Base-by-base conservation (phyloP, 2,888 invertebrate genomes). In the Dasypogon diadema region DNA sequence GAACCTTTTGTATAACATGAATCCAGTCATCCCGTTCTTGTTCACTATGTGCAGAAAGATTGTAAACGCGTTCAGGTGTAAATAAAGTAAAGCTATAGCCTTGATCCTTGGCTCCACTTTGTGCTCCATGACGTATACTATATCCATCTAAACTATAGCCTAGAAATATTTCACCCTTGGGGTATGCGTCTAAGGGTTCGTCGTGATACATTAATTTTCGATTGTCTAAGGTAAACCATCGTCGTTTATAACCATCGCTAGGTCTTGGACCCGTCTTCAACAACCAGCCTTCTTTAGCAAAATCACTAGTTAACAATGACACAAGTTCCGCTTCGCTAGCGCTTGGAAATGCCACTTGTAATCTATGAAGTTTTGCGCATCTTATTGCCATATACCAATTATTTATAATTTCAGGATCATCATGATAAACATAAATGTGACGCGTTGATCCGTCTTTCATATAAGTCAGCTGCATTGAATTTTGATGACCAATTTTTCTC, bases 131-230 rank as follows among this genome's bases (percentile, higher is more conserved):
- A 80, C 91, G 89, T 37, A 95, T 90, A 77, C 90, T 89, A 84
- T 92, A 96, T 1, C 94, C 93, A 81, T 93, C 93, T 78, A 92
- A 77, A 74, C 76, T 79, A 76, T 88, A 84, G 83, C 96, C 95
- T 80, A 96, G 87, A 85, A 95, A 96, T 80, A 96, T 93, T 87
- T 96, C 96, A 63, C 96, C 96, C 86, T 95, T 96, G 0, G 96
- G 95, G 87, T 93, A 93, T 2, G 96, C 93, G 82, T 95, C 94
- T 84, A 96, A 86, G 1, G 93, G 92, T 82, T 95, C 94, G 82
- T 95, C 93, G 81, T 95, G 94, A 82, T 97, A 97, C 95, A 96
- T 96, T n/a, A 97, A 87, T 84, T 95, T 96, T 79, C 96, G 89
- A 81, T 93, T 92, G 81, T 96, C 96, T 54, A 97, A 85, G 0